Percentiles rank a stretch among this genome's conserved stretches.
Evolutionary conservation across 2,797 vertebrate species (phyloP).

Genomic region (Scyliorhinus canicula): DNA sequence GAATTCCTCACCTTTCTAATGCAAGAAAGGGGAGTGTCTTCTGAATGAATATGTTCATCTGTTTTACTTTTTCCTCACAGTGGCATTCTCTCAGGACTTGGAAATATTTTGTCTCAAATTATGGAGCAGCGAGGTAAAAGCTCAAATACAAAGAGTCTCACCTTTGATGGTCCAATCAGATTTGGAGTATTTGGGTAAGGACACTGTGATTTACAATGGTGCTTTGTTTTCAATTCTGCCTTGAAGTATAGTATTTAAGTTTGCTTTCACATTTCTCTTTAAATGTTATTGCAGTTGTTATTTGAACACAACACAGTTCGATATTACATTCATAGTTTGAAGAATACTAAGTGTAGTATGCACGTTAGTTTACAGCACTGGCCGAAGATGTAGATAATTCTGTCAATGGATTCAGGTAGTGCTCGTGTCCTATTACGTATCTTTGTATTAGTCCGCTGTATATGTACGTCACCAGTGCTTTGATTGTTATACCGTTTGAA

Average conservation of each 20-base stretch:
- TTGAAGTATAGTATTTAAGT: background rate
- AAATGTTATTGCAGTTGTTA: background rate
- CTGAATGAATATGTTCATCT: background rate
- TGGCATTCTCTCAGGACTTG: constrained; percentile 74
- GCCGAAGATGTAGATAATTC: background rate
- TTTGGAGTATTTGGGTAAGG: constrained; percentile 76
- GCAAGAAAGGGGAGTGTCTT: background rate
- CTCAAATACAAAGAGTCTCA: constrained; percentile 54
- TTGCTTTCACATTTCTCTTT: background rate
- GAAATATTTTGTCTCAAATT: constrained; percentile 72
- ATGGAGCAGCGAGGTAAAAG: constrained; percentile 62
- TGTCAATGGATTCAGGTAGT: background rate
- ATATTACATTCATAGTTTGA: background rate
- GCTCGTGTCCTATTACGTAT: background rate
- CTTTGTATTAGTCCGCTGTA: background rate
- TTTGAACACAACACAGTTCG: background rate
- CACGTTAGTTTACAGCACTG: background rate
- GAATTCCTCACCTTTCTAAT: background rate
- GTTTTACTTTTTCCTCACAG: constrained; percentile 52
- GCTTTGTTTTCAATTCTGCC: background rate
- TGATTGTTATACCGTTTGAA: background rate
- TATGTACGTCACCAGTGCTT: background rate
- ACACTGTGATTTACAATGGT: background rate
- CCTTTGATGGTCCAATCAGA: constrained; percentile 59
- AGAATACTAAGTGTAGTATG: background rate